A percentile compares a stretch with the other conserved stretches of the same genome.
These are phyloP conservation scores for Fundulus diaphanus DNA, from an alignment of 2,797 vertebrate genomes.

Conservation along the genomic window DNA sequence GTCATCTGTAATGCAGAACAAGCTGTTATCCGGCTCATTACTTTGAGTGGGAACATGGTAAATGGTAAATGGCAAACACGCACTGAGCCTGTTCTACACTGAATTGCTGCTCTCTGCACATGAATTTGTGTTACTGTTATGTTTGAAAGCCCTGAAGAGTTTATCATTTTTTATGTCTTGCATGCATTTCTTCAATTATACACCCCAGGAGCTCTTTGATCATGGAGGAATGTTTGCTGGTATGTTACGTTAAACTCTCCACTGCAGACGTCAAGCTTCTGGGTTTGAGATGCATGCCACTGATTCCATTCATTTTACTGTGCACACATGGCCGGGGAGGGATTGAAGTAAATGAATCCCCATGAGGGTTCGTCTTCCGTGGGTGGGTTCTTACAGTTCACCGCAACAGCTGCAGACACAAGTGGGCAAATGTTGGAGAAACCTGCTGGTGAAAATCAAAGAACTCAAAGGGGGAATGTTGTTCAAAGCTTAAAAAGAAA, in stretches of 20 bases:
- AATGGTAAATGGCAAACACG: too few relatives aligned
- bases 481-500: slow-evolving; percentile 31
- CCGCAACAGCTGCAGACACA: slow-evolving; percentile 76
- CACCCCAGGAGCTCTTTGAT: slow-evolving; percentile 41
- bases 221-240: slow-evolving; percentile 57
- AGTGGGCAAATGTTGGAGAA: slow-evolving; percentile 71
- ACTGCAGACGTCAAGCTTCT: slow-evolving; percentile 63
- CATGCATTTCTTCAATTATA: slow-evolving; percentile 23
- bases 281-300: slow-evolving; percentile 67
- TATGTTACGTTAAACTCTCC: slow-evolving; percentile 64
- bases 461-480: slow-evolving; percentile 41
- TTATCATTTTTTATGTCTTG: slow-evolving; percentile 29
- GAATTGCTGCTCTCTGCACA: slow-evolving; percentile 32
- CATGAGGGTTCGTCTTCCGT: slow-evolving; percentile 58
- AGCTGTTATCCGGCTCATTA: slow-evolving; percentile 70
- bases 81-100: slow-evolving; percentile 31
- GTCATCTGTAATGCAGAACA: slow-evolving; percentile 65
- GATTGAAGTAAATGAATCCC: slow-evolving; percentile 55
- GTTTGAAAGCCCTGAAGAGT: slow-evolving; percentile 20
- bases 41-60: slow-evolving; percentile 45
- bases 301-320: slow-evolving; percentile 71
- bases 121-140: slow-evolving; percentile 17
- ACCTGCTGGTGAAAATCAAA: slow-evolving; percentile 74
- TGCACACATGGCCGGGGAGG: slow-evolving; percentile 51
- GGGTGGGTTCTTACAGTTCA: slow-evolving; percentile 61